phyloP scores from a whole-genome alignment of 35 echinoderm and acorn worm genomes.

The Patiria miniata region DNA sequence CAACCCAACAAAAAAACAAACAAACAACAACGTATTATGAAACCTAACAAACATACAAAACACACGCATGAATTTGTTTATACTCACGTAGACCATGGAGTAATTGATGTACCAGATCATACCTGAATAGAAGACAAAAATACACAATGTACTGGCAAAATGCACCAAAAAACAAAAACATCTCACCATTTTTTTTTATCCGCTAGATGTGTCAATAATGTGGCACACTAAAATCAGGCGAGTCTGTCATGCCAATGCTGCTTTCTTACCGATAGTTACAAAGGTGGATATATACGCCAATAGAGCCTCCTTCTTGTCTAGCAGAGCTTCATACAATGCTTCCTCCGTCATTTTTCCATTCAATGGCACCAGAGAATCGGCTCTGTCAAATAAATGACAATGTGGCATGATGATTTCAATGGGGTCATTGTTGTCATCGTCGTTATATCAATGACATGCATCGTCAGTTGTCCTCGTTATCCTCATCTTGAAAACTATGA shows the following conservation, averaged over 20 bases:
- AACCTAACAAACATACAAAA: too few species aligned
- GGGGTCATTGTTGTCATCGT: neutral
- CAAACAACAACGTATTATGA: too few species aligned
- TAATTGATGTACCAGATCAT: constrained; percentile 45
- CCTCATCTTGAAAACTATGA: too few species aligned
- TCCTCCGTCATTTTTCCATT: neutral
- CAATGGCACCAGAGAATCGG: neutral
- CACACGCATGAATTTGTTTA: too few species aligned
- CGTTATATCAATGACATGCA: neutral
- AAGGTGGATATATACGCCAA: constrained; percentile 25
- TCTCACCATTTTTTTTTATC: too few species aligned
- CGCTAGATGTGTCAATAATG: too few species aligned
- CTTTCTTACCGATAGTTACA: constrained; percentile 32
- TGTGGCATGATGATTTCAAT: neutral
- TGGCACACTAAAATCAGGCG: too few species aligned
- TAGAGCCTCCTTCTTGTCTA: neutral
- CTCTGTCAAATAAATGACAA: neutral
- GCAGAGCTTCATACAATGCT: neutral
- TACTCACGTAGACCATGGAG: constrained; percentile 31
- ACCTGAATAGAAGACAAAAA: neutral
- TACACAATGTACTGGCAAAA: too few species aligned
- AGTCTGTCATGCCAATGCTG: too few species aligned
- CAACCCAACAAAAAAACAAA: too few species aligned
- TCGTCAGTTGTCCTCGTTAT: too few species aligned
- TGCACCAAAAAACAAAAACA: too few species aligned